Conservation (phyloP, 2,797 vertebrate genomes). For the Lophotriccus pileatus region DNA sequence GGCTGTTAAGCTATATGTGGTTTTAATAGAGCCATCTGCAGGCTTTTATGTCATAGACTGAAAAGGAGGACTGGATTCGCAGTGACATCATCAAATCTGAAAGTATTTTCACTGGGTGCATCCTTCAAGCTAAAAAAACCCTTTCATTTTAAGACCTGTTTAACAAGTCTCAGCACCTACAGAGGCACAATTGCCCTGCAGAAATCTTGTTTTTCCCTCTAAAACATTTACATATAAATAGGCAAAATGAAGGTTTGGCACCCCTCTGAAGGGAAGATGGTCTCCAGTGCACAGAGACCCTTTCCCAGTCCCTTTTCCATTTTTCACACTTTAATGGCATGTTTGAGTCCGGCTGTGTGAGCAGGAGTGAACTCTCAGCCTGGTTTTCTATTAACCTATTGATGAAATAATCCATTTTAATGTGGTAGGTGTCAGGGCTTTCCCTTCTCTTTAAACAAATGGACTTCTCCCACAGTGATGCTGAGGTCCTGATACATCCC, state of each 20-base stretch:
- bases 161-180: neutral
- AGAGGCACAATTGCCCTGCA: neutral
- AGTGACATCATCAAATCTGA: neutral
- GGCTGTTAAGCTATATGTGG: neutral
- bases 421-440: conserved; percentile 42
- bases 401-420: conserved; percentile 76
- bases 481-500: neutral
- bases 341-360: neutral
- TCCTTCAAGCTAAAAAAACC: neutral
- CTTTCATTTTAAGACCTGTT: neutral
- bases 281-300: neutral
- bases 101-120: neutral
- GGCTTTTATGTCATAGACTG: neutral
- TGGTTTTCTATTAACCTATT: conserved; percentile 75
- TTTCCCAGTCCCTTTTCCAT: conserved; percentile 13
- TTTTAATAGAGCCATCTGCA: neutral
- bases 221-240: conserved; percentile 78
- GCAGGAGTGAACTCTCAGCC: conserved; percentile 53
- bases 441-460: conserved; percentile 61
- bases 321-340: conserved; percentile 55
- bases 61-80: neutral
- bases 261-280: neutral
- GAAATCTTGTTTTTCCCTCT: conserved; percentile 19
- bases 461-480: neutral
- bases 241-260: neutral